These are phyloP conservation scores for Acrossocheilus fasciatus DNA, from an alignment of 2,797 vertebrate species.

Conservation along the genomic window DNA sequence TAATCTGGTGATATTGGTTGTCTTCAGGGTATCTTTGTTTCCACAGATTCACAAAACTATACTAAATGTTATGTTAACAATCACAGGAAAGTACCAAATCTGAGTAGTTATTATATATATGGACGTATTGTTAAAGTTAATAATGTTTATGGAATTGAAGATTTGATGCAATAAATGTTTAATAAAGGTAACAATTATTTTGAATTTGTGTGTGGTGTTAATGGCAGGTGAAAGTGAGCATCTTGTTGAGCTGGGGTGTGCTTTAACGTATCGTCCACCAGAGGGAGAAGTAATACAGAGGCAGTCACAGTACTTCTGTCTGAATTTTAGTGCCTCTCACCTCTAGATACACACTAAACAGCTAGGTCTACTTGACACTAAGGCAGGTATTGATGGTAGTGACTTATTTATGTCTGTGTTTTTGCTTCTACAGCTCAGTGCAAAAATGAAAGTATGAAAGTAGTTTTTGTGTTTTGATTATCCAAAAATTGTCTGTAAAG, in stretches of 20 bases:
- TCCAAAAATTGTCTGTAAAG: neutral
- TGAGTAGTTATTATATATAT: neutral
- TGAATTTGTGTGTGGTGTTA: neutral
- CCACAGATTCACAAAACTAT: neutral
- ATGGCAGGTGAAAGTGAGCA: neutral
- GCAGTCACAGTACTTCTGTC: neutral
- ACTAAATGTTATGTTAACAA: neutral
- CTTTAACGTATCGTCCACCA: constrained; percentile 13
- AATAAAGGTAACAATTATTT: constrained; percentile 22
- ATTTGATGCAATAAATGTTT: neutral
- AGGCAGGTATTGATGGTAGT: neutral
- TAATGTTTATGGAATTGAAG: neutral
- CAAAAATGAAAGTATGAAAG: neutral
- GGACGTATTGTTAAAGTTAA: neutral
- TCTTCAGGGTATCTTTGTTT: neutral
- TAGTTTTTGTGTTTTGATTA: neutral
- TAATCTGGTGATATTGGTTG: neutral
- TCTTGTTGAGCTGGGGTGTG: neutral
- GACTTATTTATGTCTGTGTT: neutral
- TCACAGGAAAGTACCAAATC: neutral
- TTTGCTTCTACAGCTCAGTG: neutral
- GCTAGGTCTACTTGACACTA: neutral
- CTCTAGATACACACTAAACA: neutral
- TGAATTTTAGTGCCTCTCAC: neutral
- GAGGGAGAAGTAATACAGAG: constrained; percentile 27